phyloP scores from a whole-genome alignment of 1,140 invertebrate genomes.

The Vollenhovia emeryi region DNA sequence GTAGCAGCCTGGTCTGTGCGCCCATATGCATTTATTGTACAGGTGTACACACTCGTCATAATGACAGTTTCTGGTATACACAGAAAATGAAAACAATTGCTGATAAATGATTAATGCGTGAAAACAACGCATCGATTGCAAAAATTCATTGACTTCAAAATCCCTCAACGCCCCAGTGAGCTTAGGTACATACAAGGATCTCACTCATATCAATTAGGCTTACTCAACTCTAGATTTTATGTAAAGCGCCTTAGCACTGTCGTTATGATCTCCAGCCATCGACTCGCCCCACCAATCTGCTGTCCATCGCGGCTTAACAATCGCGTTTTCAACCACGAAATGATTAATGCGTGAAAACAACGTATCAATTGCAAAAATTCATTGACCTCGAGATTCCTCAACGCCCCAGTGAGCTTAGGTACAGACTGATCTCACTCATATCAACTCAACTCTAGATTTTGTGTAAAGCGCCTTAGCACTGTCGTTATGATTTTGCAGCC shows the following conservation, averaged over 20 bases:
- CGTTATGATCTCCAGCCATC: background rate
- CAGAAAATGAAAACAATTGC: background rate
- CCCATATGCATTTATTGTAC: background rate
- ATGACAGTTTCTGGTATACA: background rate
- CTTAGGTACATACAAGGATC: background rate
- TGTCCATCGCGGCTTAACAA: conserved; percentile 6
- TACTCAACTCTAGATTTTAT: background rate
- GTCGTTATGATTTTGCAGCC: background rate
- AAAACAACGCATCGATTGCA: background rate
- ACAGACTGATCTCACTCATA: background rate
- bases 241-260: background rate
- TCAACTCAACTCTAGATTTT: background rate
- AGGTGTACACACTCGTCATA: background rate
- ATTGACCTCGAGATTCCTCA: background rate
- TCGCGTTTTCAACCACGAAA: background rate
- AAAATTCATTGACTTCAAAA: background rate
- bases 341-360: background rate
- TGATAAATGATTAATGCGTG: background rate
- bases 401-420: background rate
- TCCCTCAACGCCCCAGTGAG: background rate
- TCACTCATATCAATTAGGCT: background rate
- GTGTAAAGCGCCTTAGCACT: background rate
- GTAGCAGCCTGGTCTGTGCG: background rate
- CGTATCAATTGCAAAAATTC: background rate
- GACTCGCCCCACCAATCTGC: conserved; percentile 19